A percentile compares a stretch with the other conserved stretches of the same genome.
Conservation (phyloP, 1,140 invertebrate species). For the Brachionus koreanus region DNA sequence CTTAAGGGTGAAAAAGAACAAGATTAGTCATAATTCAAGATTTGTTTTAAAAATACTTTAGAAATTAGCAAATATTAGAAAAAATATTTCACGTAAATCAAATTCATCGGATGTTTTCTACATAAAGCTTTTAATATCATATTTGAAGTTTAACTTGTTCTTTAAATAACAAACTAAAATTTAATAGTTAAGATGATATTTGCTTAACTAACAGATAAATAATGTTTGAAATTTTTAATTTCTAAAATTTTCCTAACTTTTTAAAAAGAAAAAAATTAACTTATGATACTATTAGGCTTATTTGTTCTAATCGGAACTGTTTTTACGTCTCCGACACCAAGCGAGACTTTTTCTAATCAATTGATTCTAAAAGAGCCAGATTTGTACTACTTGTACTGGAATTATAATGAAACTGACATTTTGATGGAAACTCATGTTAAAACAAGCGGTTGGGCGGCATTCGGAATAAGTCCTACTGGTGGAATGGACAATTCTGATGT, state of each 20-base stretch:
- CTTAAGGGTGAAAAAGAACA: not conserved
- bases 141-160: not conserved
- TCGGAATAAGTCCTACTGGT: constrained; percentile 44
- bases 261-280: not conserved
- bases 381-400: constrained; percentile 20
- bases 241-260: not conserved
- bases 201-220: not conserved
- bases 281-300: not conserved
- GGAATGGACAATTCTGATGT: constrained; percentile 45
- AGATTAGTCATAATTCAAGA: not conserved
- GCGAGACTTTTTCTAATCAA: not conserved
- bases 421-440: constrained; percentile 20
- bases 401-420: constrained; percentile 42
- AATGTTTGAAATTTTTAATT: not conserved
- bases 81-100: not conserved
- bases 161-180: not conserved
- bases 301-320: not conserved
- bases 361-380: not conserved
- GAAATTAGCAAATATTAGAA: not conserved
- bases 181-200: not conserved
- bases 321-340: not conserved
- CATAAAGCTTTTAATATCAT: not conserved
- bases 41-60: not conserved
- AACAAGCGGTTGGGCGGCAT: constrained; percentile 43
- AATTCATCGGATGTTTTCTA: not conserved